phyloP scores from a whole-genome alignment of 1,140 invertebrate genomes.

The Drosophila hydei region DNA sequence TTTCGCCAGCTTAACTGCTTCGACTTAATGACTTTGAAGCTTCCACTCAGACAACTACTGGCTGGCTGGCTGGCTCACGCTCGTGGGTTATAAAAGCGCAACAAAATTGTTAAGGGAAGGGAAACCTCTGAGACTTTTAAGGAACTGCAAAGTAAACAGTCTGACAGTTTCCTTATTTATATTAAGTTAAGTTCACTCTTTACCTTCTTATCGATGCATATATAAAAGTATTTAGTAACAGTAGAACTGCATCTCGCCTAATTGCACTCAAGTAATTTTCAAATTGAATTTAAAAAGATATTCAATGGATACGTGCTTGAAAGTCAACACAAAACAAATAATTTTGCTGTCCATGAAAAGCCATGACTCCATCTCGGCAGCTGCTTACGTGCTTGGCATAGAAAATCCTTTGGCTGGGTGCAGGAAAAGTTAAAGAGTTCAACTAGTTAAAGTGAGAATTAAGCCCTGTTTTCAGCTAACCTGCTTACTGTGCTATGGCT shows the following conservation, averaged over 20 bases:
- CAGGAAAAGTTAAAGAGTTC: neutral
- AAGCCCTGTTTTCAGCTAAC: conserved; percentile 4
- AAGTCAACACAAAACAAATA: conserved; percentile 13
- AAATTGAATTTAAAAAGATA: neutral
- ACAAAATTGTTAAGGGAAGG: neutral
- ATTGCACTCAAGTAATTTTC: too few relatives aligned
- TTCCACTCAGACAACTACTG: neutral
- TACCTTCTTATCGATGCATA: too few relatives aligned
- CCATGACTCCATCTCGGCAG: neutral
- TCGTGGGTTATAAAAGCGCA: neutral
- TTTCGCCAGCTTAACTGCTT: conserved; percentile 9
- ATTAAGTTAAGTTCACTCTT: too few relatives aligned
- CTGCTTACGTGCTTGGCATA: conserved; percentile 13
- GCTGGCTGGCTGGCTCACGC: neutral
- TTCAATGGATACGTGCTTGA: neutral
- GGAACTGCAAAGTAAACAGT: too few relatives aligned
- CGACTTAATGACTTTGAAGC: conserved; percentile 14
- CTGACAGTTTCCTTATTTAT: too few relatives aligned
- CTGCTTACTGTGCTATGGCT: conserved; percentile 6
- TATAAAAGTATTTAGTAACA: neutral
- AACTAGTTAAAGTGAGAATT: neutral
- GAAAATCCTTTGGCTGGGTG: conserved; percentile 1
- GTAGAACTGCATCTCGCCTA: neutral
- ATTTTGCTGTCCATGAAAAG: neutral
- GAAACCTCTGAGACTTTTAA: too few relatives aligned